Conservation (phyloP, 2,888 invertebrate species). For the Hylaea fasciaria region DNA sequence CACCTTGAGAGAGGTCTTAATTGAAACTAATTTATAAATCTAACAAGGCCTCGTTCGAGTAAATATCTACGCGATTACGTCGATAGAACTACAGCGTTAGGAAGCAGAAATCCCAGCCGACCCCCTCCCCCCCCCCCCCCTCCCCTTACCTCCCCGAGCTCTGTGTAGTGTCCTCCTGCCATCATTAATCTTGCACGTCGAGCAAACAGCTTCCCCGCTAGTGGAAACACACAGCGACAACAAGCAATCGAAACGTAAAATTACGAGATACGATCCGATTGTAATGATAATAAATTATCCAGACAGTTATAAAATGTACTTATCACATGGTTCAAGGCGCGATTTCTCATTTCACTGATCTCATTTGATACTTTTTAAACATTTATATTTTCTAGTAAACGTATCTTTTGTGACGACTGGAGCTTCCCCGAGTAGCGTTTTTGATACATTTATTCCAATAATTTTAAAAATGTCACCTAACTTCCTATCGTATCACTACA, state of each 20-base stretch:
- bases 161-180: constrained; percentile 65
- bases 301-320: background rate
- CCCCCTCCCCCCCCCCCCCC: constrained; percentile 29
- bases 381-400: no score
- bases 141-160: constrained; percentile 47
- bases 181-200: constrained; percentile 80
- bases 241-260: constrained; percentile 30
- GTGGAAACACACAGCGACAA: constrained; percentile 36
- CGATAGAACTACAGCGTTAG: constrained; percentile 40
- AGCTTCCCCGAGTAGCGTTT: no score
- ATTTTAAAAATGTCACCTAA: no score
- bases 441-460: no score
- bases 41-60: constrained; percentile 50
- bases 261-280: constrained; percentile 28
- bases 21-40: constrained; percentile 66
- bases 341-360: no score
- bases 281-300: background rate
- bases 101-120: constrained; percentile 53
- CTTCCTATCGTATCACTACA: no score
- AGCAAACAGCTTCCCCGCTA: constrained; percentile 66
- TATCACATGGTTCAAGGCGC: no score
- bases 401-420: no score
- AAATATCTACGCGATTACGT: constrained; percentile 66
- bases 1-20: constrained; percentile 47
- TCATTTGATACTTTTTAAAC: no score